Base-by-base conservation (phyloP, 2,797 vertebrate species). In the Pogoniulus pusillus region DNA sequence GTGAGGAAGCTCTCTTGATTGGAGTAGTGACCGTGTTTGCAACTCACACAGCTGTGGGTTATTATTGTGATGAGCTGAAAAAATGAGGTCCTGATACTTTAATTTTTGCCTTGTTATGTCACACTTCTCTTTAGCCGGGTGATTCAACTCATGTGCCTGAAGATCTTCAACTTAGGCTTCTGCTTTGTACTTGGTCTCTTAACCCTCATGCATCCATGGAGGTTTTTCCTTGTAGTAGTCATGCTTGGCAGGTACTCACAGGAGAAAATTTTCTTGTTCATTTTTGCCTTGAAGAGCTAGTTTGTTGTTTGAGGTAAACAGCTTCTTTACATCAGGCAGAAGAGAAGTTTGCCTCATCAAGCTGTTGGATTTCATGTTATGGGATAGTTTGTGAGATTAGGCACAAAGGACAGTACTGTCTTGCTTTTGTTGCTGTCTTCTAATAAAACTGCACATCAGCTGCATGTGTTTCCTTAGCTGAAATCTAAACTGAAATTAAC, bases 281-380 rank as follows among this genome's bases (percentile, higher is more conserved):
- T 87, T 85, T 94, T 87, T 89, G 60, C 64, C 49, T 82, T 70
- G 74, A 81, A 75, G 87, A 82, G 20, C 69, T 75, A 49, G 64
- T 70, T 87, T 3, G 0, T 69, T 72, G 7, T n/a, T 18, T 76
- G 63, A 83, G 59, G 18, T 57, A 32, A 75, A 45, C 80, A 64
- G 26, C 86, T 83, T 74, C 62, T 74, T 73, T 37, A 30, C 19
- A 29, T 69, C 9, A 23, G 19, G 8, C 74, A 22, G 29, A 55
- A 72, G 41, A 83, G 68, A 73, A 57, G 18, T 64, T 80, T 58
- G 54, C 60, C 43, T 73, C 18, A 18, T 39, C 0, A 2, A 57
- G 45, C 53, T 75, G 9, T 66, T 83, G 41, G 29, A 39, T 87
- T 92, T 58, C 59, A 47, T 89, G 37, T 70, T 73, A 12, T 0